These are phyloP conservation scores for Platanista minor DNA, from an alignment of 2,113 vertebrate species.

Conservation along the genomic window DNA sequence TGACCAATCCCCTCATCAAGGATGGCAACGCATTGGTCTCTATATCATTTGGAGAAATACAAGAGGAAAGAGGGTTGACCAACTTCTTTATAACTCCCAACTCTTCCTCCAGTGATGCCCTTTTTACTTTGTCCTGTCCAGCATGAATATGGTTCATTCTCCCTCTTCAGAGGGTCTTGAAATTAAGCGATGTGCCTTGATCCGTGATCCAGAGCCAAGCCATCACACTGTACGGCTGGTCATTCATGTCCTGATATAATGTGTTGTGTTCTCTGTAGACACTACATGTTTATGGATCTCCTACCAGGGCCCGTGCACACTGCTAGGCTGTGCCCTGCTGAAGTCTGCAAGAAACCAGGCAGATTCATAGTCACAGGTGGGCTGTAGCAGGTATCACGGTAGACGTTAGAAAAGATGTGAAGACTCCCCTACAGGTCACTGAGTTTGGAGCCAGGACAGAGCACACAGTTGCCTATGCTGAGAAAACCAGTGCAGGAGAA, in stretches of 20 bases:
- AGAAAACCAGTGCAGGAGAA: neutral
- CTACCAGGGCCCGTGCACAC: neutral
- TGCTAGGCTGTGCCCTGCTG: neutral
- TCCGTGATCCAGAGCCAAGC: neutral
- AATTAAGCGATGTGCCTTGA: neutral
- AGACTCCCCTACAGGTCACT: neutral
- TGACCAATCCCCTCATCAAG: neutral
- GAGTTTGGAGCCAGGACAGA: neutral
- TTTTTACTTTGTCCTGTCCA: neutral
- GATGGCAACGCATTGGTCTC: neutral
- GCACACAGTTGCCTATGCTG: neutral
- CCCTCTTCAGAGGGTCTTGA: neutral
- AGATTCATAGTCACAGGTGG: neutral
- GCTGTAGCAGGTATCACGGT: neutral
- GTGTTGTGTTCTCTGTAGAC: neutral
- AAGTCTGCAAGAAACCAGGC: neutral
- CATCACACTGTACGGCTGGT: neutral
- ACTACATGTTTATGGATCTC: neutral
- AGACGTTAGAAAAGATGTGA: neutral
- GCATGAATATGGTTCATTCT: neutral
- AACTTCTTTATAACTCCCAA: neutral
- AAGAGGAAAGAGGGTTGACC: neutral
- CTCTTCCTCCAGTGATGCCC: neutral
- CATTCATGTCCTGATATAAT: neutral
- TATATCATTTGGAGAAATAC: neutral